phyloP scores from a whole-genome alignment of 2,888 invertebrate species.

The Parelbella ahira region DNA sequence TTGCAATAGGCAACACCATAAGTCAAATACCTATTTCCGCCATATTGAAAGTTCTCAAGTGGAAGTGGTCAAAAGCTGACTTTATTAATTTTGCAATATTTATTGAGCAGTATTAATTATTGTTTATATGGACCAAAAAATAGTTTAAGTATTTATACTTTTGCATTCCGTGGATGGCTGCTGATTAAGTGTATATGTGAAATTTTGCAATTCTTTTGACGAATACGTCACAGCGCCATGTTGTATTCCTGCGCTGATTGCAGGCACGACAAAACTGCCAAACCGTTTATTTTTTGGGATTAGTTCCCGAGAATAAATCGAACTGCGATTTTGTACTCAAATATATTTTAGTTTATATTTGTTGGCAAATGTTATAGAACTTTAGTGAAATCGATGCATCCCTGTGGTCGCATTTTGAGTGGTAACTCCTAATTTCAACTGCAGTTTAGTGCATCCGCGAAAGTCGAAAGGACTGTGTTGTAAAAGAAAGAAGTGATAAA shows the following conservation, averaged over 20 bases:
- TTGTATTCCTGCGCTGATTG: slow-evolving; percentile 82
- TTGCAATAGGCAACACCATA: slow-evolving; percentile 46
- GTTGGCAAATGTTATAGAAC: slow-evolving; percentile 75
- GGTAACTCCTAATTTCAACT: slow-evolving; percentile 76
- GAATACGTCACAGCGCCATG: slow-evolving; percentile 81
- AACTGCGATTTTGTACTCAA: slow-evolving; percentile 79
- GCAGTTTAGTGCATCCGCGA: slow-evolving; percentile 81
- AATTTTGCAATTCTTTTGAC: slow-evolving; percentile 72
- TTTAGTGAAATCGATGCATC: slow-evolving; percentile 74
- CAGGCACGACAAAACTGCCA: slow-evolving; percentile 81
- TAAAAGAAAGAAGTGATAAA: slow-evolving; percentile 79
- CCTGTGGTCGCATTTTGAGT: slow-evolving; percentile 74
- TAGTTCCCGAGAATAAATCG: slow-evolving; percentile 75
- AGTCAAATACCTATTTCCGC: slow-evolving; percentile 61
- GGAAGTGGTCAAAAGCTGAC: slow-evolving; percentile 75
- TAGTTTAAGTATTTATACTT: slow-evolving; percentile 50
- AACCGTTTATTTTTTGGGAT: slow-evolving; percentile 79
- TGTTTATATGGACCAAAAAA: slow-evolving; percentile 51
- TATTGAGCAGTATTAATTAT: slow-evolving; percentile 48
- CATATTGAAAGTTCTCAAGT: slow-evolving; percentile 74
- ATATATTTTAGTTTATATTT: slow-evolving; percentile 77
- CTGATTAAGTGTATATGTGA: slow-evolving; percentile 41
- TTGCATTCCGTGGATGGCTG: slow-evolving; percentile 37
- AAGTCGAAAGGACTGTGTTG: slow-evolving; percentile 81
- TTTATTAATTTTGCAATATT: slow-evolving; percentile 63